Base-by-base conservation (phyloP, 2,113 vertebrate genomes). In the Engraulis encrasicolus region DNA sequence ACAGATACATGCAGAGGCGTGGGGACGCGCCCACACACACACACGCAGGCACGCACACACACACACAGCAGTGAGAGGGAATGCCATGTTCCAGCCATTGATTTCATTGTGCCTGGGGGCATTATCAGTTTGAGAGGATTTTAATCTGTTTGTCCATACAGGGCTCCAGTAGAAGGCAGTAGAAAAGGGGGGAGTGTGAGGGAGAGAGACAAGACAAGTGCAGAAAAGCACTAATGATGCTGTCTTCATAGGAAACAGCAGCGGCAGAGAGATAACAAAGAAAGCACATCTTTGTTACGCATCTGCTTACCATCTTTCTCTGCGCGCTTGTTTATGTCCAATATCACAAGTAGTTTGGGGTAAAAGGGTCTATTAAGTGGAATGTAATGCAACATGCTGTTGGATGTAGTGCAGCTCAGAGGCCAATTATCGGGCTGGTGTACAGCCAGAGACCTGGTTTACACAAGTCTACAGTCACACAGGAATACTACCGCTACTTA, bases 81-180 rank as follows among this genome's bases (percentile, higher is more conserved):
- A 91, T 91, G 90, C 88, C 89, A 89, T 89, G 89, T 89, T 89
- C 89, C 80, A 1, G 87, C 81, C 87, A 92, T 92, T 91, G 91
- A 92, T 93, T 93, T 92, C 88, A 91, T 91, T 89, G 85, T 78
- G 81, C 91, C 91, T 85, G 86, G 86, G 87, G 86, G 90, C 82
- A 88, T 74, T 74, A 74, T 90, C 88, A 89, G 86, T 92, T 86
- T 61, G 91, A 74, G 81, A 52, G 78, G 80, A 61, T 81, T 93
- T 90, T 91, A 90, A 93, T 92, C 89, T 61, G 89, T 91, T 91
- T 92, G 85, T 84, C 81, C 86, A 90, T 88, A 84, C 89, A 91
- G 88, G n/a, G 89, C 86, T 87, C 84, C 82, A 86, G 85, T 34
- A 86, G 89, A 80, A 86, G 86, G 79, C 83, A 17, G 78, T 84